These are phyloP conservation scores for Helostoma temminkii DNA, from an alignment of 2,797 vertebrate genomes.

Conservation along the genomic window DNA sequence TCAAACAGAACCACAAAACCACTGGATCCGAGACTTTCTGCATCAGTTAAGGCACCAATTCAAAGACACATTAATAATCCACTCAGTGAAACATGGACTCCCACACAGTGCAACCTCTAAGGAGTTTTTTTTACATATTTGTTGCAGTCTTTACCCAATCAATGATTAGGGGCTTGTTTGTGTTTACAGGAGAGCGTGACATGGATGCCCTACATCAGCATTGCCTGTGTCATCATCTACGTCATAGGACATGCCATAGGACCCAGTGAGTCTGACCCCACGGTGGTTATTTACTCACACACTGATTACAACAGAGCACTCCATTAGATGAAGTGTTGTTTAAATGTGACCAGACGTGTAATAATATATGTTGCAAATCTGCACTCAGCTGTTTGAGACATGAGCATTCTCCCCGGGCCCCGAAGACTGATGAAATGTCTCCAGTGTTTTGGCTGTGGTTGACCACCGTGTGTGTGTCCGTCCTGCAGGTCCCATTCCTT, in stretches of 20 bases:
- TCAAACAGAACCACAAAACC: conserved; percentile 22
- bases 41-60: neutral
- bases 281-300: conserved; percentile 40
- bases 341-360: conserved; percentile 64
- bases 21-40: conserved; percentile 13
- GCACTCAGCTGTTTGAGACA: conserved; percentile 44
- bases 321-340: conserved; percentile 75
- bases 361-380: conserved; percentile 54
- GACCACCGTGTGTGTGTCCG: conserved; percentile 40
- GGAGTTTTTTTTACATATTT: neutral
- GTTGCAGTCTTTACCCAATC: conserved; percentile 2
- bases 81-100: neutral
- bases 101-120: conserved; percentile 1
- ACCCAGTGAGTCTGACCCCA: conserved; percentile 88
- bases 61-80: neutral
- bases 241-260: conserved; percentile 92
- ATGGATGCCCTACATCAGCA: conserved; percentile 94
- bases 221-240: conserved; percentile 89
- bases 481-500: conserved; percentile 89
- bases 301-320: conserved; percentile 44
- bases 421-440: conserved; percentile 41
- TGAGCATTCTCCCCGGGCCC: conserved; percentile 26
- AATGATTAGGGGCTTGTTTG: conserved; percentile 15
- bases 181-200: conserved; percentile 78
- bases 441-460: conserved; percentile 39